Percentiles rank a stretch among this genome's conserved stretches.
Evolutionary conservation across 2,113 vertebrate species (phyloP).

Genomic region (Mormyrus iriodes): DNA sequence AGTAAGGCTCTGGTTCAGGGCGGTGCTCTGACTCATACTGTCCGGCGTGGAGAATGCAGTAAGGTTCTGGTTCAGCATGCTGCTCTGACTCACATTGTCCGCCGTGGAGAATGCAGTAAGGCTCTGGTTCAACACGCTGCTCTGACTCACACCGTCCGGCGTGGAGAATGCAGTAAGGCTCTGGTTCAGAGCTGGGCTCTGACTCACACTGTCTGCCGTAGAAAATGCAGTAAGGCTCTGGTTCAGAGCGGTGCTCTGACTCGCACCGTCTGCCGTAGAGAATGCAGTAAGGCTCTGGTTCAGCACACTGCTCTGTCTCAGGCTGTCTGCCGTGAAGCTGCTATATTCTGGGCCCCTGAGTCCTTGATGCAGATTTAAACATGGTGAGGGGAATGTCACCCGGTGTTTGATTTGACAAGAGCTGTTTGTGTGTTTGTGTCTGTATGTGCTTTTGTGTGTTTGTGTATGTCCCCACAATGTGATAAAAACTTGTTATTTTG

Average conservation of each 20-base stretch:
- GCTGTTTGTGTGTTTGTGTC: too few relatives aligned
- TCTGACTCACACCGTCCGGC: background rate
- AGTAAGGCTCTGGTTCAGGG: background rate
- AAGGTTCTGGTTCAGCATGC: too few relatives aligned
- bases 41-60: background rate
- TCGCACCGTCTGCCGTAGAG: fast-evolving
- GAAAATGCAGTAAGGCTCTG: background rate
- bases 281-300: background rate
- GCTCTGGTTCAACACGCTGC: too few relatives aligned
- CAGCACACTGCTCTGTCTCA: background rate
- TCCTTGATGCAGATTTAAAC: too few relatives aligned
- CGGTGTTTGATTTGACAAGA: too few relatives aligned
- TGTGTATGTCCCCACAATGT: too few relatives aligned
- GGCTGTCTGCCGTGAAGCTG: background rate
- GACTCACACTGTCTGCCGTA: too few relatives aligned
- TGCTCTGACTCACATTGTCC: background rate
- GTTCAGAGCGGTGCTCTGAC: background rate
- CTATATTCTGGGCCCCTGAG: too few relatives aligned
- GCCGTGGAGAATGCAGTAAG: background rate
- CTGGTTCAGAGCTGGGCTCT: background rate
- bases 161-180: background rate
- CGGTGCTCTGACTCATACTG: background rate
- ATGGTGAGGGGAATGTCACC: too few relatives aligned
- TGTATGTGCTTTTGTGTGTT: too few relatives aligned
- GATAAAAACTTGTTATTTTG: too few relatives aligned